Evolutionary conservation across 2,888 invertebrate genomes (phyloP).

Genomic region (Drosophila siamana): DNA sequence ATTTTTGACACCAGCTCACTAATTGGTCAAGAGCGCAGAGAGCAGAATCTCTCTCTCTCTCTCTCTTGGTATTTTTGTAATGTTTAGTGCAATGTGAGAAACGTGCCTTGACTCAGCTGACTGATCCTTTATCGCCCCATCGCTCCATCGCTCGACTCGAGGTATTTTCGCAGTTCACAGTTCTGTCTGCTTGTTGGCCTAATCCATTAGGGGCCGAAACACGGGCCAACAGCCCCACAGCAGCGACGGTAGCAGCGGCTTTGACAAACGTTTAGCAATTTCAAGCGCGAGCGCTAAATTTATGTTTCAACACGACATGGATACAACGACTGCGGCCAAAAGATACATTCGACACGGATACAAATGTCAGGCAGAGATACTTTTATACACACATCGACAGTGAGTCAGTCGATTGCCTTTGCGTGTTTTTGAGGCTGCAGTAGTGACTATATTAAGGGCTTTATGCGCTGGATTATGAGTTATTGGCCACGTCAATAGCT

Average conservation of each 20-base stretch:
- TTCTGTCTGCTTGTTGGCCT: slow-evolving; percentile 6
- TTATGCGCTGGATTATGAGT: background rate
- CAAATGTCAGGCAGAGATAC: slow-evolving; percentile 1
- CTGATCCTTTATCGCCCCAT: background rate
- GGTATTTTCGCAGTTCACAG: background rate
- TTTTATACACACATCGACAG: too few relatives aligned
- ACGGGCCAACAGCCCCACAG: background rate
- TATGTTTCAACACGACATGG: slow-evolving; percentile 53
- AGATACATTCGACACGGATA: slow-evolving; percentile 10
- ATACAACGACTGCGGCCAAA: slow-evolving; percentile 6
- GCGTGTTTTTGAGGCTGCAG: slow-evolving; percentile 34
- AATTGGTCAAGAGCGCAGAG: slow-evolving; percentile 62
- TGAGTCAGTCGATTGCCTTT: slow-evolving; percentile 11
- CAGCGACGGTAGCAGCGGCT: background rate
- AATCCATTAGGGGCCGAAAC: slow-evolving; percentile 22
- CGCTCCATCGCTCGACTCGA: background rate
- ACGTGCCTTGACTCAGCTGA: slow-evolving; percentile 5
- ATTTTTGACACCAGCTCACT: slow-evolving; percentile 80
- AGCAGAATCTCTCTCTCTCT: background rate
- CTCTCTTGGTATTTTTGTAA: background rate
- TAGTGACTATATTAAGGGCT: too few relatives aligned
- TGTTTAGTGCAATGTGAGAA: slow-evolving; percentile 42
- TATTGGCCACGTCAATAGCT: background rate
- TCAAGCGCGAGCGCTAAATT: slow-evolving; percentile 48
- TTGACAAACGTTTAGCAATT: slow-evolving; percentile 54